Evolutionary conservation across 2,797 vertebrate species (phyloP), one percentile per base, ranked within the genome.

Genomic region (Lutra lutra): DNA sequence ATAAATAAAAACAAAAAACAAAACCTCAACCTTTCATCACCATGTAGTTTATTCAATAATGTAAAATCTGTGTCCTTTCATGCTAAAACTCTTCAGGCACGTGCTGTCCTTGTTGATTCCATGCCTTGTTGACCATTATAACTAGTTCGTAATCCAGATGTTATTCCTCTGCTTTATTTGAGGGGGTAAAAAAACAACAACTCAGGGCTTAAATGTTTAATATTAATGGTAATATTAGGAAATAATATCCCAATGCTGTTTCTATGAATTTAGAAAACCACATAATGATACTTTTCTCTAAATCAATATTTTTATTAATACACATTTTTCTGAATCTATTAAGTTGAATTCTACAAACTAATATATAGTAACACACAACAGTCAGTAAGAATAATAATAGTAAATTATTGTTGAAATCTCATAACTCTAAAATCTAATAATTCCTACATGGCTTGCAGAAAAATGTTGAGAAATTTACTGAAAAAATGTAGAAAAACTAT

Each of bases 81-180:
- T 68, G 27, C 85, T 83, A 78, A 90, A 89, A 62, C 10, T 82
- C 66, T 13, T 64, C 3, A 68, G 72, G 17, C 29, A 64, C 43
- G 40, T 25, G 62, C 7, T 51, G 2, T 9, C 70, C 40, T 90
- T 96, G 29, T 20, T 84, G 56, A 51, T 92, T 95, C 32, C 66
- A 75, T 54, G 90, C 4, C 35, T 58, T 60, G 91, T 62, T 94
- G 91, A 88, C 7, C 32, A 58, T 70, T 92, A 89, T 70, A 64
- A 91, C 29, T 86, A 82, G 40, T 86, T 84, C 75, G 11, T 46
- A 54, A 93, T 72, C 23, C n/a, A 87, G 23, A 72, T 43, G 85
- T 90, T 92, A 85, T n/a, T 73, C 4, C 3, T 96, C 1, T 82
- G 7, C 8, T 85, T 93, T 95, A 84, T 84, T 94, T 84, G 54